phyloP scores from a whole-genome alignment of 2,113 vertebrate species.

The Albula glossodonta region DNA sequence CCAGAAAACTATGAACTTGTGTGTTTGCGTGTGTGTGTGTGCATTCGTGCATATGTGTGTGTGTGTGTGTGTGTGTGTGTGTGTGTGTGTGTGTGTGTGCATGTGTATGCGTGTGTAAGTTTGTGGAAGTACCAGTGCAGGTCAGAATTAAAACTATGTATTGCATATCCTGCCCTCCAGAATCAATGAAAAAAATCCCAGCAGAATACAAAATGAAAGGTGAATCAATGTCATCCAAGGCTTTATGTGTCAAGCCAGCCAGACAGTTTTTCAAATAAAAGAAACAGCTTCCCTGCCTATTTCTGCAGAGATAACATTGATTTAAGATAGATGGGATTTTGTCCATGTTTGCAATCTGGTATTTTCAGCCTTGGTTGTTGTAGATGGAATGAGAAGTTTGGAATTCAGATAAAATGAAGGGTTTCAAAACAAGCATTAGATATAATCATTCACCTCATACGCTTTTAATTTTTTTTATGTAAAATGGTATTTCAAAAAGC shows the following conservation, averaged over 20 bases:
- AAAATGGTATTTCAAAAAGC: neutral
- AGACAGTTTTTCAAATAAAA: slow-evolving; percentile 54
- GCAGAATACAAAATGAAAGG: slow-evolving; percentile 44
- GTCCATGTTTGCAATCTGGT: slow-evolving; percentile 32
- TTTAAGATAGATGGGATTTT: slow-evolving; percentile 45
- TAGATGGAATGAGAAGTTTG: neutral
- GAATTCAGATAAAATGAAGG: slow-evolving; percentile 12
- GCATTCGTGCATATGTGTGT: slow-evolving; percentile 23
- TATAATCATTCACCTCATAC: neutral
- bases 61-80: slow-evolving; percentile 8
- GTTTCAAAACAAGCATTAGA: neutral
- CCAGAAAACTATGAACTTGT: neutral
- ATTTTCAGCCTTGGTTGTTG: neutral
- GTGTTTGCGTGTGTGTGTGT: slow-evolving; percentile 8
- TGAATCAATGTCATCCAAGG: slow-evolving; percentile 65
- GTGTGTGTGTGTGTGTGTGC: neutral
- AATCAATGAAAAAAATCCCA: slow-evolving; percentile 8
- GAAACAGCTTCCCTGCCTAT: slow-evolving; percentile 43
- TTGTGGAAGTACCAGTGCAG: neutral
- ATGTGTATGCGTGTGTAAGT: neutral
- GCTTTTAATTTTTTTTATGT: neutral
- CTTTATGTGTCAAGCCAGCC: slow-evolving; percentile 53
- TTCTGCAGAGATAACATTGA: slow-evolving; percentile 60
- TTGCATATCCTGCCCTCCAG: neutral
- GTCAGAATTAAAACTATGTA: slow-evolving; percentile 6